These are phyloP conservation scores for Agonum fuliginosum DNA, from an alignment of 2,888 invertebrate genomes.

Conservation along the genomic window DNA sequence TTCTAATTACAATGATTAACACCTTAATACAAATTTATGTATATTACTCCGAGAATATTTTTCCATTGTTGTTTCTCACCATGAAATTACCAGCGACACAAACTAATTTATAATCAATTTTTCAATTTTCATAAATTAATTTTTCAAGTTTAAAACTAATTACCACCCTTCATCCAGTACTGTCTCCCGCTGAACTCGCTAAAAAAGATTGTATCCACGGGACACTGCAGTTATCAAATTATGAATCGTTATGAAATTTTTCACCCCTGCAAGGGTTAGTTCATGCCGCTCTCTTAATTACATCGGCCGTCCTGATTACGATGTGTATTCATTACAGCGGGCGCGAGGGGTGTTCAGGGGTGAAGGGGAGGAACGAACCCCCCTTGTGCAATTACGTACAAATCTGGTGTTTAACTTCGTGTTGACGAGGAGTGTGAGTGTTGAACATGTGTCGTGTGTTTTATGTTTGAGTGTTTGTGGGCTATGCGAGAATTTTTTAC, in stretches of 20 bases:
- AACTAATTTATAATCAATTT: slow-evolving; percentile 39
- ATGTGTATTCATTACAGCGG: slow-evolving; percentile 59
- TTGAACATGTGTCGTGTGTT: slow-evolving; percentile 25
- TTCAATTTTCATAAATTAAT: slow-evolving; percentile 40
- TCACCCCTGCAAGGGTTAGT: slow-evolving; percentile 49
- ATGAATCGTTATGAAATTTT: slow-evolving; percentile 59
- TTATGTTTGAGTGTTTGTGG: too few species aligned
- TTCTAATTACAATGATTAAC: too few species aligned
- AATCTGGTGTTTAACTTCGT: slow-evolving; percentile 54
- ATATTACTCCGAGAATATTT: too few species aligned
- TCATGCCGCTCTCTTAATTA: slow-evolving; percentile 53
- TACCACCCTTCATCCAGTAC: slow-evolving; percentile 7
- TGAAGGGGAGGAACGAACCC: not conserved
- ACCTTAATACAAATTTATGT: too few species aligned
- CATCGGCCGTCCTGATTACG: slow-evolving; percentile 56
- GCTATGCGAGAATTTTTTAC: too few species aligned
- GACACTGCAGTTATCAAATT: slow-evolving; percentile 55
- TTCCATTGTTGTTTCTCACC: too few species aligned
- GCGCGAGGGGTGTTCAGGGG: slow-evolving; percentile 8
- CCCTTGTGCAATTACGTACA: slow-evolving; percentile 55
- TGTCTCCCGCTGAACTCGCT: slow-evolving; percentile 17
- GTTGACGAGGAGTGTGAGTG: not conserved
- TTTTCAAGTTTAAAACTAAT: slow-evolving; percentile 28
- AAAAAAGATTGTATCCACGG: slow-evolving; percentile 50
- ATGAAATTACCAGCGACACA: too few species aligned